A percentile compares a stretch with the other conserved stretches of the same genome.
These are phyloP conservation scores for Hyperopisus bebe DNA, from an alignment of 2,113 vertebrate genomes.

Conservation along the genomic window DNA sequence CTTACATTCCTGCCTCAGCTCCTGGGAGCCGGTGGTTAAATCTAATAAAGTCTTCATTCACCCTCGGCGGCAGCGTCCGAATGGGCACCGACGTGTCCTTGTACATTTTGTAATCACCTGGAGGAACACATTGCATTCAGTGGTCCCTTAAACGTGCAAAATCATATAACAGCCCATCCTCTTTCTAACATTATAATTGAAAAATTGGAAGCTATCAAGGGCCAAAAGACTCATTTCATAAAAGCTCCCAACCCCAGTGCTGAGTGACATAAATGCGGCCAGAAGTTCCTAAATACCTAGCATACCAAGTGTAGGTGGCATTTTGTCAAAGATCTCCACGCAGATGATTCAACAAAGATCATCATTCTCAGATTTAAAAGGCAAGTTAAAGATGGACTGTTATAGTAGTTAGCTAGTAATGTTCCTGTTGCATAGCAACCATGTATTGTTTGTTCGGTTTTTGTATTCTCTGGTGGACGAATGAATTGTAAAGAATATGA, in stretches of 20 bases:
- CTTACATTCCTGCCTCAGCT: not conserved
- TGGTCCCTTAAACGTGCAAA: not conserved
- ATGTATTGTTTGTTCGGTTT: not conserved
- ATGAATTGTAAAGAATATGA: not conserved
- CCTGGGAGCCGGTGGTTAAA: not conserved
- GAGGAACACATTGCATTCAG: not conserved
- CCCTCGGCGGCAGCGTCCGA: not conserved
- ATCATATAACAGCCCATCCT: not conserved
- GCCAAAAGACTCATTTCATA: not conserved
- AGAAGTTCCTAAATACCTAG: not conserved
- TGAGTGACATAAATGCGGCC: not conserved
- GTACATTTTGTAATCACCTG: slow-evolving; percentile 3
- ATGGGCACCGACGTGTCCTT: not conserved
- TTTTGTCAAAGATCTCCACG: not conserved
- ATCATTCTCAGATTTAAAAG: not conserved
- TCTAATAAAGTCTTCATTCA: slow-evolving; percentile 5
- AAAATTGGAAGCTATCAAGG: not conserved
- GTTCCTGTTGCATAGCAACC: slow-evolving; percentile 8
- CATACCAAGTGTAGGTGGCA: not conserved
- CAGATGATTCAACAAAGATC: not conserved
- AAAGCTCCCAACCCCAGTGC: not conserved
- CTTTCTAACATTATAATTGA: slow-evolving; percentile 7
- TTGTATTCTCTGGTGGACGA: not conserved
- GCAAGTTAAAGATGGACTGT: not conserved
- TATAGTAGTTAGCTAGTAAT: not conserved